These are phyloP conservation scores for Panurus biarmicus DNA, from an alignment of 2,113 vertebrate species.

Conservation along the genomic window DNA sequence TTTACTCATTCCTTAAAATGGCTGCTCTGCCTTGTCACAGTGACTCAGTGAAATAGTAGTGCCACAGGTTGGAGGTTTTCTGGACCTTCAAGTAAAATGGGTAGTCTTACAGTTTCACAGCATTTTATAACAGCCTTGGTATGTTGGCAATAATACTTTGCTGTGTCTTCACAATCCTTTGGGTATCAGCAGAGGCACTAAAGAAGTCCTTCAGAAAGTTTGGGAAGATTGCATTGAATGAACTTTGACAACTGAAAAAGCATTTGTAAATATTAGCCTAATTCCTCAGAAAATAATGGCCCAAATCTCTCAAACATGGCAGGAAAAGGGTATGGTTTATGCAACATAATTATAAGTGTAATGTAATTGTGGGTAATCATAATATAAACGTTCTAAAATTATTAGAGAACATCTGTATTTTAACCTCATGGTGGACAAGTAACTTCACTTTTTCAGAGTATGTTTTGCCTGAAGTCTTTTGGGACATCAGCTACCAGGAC, in stretches of 20 bases:
- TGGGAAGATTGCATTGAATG: not conserved
- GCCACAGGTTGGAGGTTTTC: not conserved
- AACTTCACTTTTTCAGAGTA: not conserved
- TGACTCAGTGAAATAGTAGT: not conserved
- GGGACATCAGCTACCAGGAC: not conserved
- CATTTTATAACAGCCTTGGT: not conserved
- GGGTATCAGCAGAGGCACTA: not conserved
- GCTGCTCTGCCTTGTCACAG: not conserved
- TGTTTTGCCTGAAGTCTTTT: not conserved
- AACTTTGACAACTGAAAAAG: not conserved
- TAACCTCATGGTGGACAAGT: not conserved
- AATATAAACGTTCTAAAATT: not conserved
- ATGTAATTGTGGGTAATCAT: not conserved
- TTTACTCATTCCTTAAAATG: not conserved
- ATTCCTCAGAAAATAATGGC: not conserved
- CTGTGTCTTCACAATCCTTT: not conserved
- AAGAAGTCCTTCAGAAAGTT: not conserved
- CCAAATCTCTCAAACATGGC: not conserved
- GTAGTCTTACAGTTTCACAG: not conserved
- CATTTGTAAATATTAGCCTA: not conserved
- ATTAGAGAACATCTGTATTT: not conserved
- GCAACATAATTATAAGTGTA: not conserved
- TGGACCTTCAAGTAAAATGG: not conserved
- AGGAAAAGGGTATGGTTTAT: not conserved
- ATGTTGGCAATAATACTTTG: not conserved